Base-by-base conservation (phyloP, 2,113 vertebrate genomes). In the Arenaria interpres region DNA sequence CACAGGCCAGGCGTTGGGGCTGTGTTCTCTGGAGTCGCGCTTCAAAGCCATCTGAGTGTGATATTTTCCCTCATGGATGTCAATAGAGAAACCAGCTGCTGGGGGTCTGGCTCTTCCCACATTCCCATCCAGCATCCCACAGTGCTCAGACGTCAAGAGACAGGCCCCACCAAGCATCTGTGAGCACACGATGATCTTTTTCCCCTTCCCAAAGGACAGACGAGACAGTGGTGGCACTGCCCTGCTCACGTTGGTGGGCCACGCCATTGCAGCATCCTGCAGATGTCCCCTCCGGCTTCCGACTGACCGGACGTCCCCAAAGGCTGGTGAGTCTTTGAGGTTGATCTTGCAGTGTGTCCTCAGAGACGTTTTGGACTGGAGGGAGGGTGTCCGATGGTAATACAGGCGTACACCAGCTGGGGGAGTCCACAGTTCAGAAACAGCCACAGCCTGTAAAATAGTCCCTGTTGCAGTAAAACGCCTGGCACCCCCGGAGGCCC, bases 381-480 rank as follows among this genome's bases (percentile, higher is more conserved):
- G 63, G 23, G 1, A 57, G 23, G 30, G 53, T 7, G 83, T 32
- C 35, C 56, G 66, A 0, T 4, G 85, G 95, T 30, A 88, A 48
- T 96, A 50, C 96, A 28, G 54, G 2, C 8, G 0, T 6, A 51
- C 25, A 1, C 97, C 97, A 95, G 93, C 78, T 46, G 97, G 90
- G 96, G 96, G 97, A 89, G 96, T 74, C 39, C 95, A 41, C 82
- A 86, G 94, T 64, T 90, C 84, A 96, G 72, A 7, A 95, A 96
- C 77, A 30, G 11, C 35, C 51, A 3, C 51, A 2, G 69, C 43
- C n/a, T 13, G 1, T 6, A 9, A 22, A 62, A 7, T 0, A 9
- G 32, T 33, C 45, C 30, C 57, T 7, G 39, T 0, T 3, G 41
- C 4, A 6, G 25, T 6, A 6, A 32, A 41, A 1, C 1, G 24